Base-by-base conservation (phyloP, 2,797 vertebrate genomes). In the Anableps anableps region DNA sequence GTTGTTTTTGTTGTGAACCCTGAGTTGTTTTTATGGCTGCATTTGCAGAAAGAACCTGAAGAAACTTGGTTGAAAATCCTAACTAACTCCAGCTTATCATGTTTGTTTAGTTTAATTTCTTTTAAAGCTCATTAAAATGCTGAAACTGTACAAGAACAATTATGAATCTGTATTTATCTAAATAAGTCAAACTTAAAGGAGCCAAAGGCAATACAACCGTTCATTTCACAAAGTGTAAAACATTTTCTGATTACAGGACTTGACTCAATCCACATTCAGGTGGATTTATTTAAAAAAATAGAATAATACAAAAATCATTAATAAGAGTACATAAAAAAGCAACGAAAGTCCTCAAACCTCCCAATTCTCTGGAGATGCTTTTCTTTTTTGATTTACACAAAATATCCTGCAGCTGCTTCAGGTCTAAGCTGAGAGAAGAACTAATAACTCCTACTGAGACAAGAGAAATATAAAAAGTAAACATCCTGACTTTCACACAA, bases 401-500 rank as follows among this genome's bases (percentile, higher is more conserved):
- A 88, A 85, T 72, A 83, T 48, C 26, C 80, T 84, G 72, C 86
- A 85, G 80, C 80, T 74, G 88, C 74, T 74, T 78, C 71, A 53
- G 81, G 80, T 83, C 36, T 75, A 92, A 92, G 88, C 83, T 71
- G 71, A 88, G 78, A 86, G 85, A 81, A 74, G 76, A 58, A 90
- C 79, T 85, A 78, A 87, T 72, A 87, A 85, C 81, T 51, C 75
- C 34, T 51, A 85, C 78, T 83, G 85, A 91, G 80, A 53, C 78
- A 81, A 91, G 85, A 86, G 86, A 81, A 91, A 92, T 93, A 94
- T 88, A 95, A 96, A 95, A 96, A 95, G 95, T 95, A 96, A 96
- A 96, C 96, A 96, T 96, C 87, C 87, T 95, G 96, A 96, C 95
- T 95, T 95, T 95, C 94, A 94, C 93, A 93, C 93, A 90, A 94